phyloP scores from a whole-genome alignment of 2,888 invertebrate genomes.

The Ecdyonurus torrentis region DNA sequence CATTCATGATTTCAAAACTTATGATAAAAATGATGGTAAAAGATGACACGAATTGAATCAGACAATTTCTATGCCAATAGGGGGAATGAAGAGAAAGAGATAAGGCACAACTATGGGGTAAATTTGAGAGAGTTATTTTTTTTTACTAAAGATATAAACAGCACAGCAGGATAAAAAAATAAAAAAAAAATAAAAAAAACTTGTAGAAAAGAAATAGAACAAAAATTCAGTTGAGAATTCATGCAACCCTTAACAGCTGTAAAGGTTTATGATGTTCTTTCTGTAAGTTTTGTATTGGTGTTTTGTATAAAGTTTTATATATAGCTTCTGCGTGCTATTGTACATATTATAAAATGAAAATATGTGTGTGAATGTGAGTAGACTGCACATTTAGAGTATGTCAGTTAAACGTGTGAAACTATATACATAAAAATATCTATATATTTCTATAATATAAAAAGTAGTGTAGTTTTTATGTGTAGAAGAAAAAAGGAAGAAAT shows the following conservation, averaged over 20 bases:
- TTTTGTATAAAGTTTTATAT: too few species aligned
- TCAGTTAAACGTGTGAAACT: not conserved
- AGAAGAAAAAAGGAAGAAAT: not conserved
- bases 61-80: not conserved
- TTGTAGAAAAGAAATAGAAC: too few species aligned
- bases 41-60: not conserved
- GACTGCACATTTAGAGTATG: not conserved
- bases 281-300: not conserved
- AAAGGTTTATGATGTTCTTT: not conserved
- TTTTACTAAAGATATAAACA: too few species aligned
- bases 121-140: not conserved
- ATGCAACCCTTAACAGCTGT: not conserved
- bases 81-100: not conserved
- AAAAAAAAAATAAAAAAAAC: not conserved
- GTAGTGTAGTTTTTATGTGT: too few species aligned
- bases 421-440: not conserved
- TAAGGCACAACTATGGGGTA: not conserved
- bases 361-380: too few species aligned
- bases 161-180: not conserved
- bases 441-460: too few species aligned
- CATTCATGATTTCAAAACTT: not conserved
- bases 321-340: too few species aligned
- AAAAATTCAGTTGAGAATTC: too few species aligned
- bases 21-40: not conserved
- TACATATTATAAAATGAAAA: too few species aligned